phyloP scores from a whole-genome alignment of 2,888 invertebrate genomes.

The Leptura quadrifasciata region DNA sequence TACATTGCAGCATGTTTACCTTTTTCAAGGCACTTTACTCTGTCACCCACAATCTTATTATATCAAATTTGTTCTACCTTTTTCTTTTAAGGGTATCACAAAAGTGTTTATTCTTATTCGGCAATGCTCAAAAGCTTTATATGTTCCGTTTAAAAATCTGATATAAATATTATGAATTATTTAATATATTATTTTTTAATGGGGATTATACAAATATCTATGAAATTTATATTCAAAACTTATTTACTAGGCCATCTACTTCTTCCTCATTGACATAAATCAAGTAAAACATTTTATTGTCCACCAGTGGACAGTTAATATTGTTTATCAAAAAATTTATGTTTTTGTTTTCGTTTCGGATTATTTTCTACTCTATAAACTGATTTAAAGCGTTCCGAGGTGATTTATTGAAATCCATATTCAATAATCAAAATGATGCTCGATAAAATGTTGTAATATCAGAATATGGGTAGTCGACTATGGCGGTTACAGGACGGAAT shows the following conservation, averaged over 20 bases:
- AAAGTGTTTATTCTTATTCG: background rate
- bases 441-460: conserved; percentile 2
- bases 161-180: background rate
- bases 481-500: background rate
- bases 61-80: too few species aligned
- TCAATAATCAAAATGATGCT: background rate
- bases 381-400: background rate
- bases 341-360: conserved; percentile 18
- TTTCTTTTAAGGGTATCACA: too few species aligned
- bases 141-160: background rate
- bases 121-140: background rate
- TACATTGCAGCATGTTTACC: too few species aligned
- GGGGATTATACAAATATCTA: background rate
- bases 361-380: conserved; percentile 5
- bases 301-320: conserved; percentile 8
- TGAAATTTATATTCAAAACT: background rate
- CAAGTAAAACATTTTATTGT: background rate
- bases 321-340: conserved; percentile 18
- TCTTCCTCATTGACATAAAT: background rate
- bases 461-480: background rate
- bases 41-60: too few species aligned
- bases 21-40: too few species aligned
- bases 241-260: background rate
- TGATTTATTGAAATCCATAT: background rate
- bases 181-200: background rate